A percentile compares a stretch with the other conserved stretches of the same genome.
phyloP scores from a whole-genome alignment of 23 tunicate genomes.

The Aplidium turbinatum region DNA sequence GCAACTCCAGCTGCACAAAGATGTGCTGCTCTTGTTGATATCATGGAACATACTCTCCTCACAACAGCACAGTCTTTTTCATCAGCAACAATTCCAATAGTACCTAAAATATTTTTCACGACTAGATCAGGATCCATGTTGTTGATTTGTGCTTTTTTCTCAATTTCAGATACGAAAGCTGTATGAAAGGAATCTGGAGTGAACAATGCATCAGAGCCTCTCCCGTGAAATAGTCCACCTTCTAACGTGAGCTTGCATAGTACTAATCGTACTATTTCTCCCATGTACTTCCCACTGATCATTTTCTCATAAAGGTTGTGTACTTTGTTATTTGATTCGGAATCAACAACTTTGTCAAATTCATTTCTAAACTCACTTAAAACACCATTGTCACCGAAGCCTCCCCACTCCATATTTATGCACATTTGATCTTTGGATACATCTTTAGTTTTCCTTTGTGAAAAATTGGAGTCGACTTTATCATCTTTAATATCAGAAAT shows the following conservation, averaged over 20 bases:
- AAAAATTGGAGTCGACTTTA: not conserved
- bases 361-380: slow-evolving; percentile 50
- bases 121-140: not conserved
- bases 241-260: slow-evolving; percentile 44
- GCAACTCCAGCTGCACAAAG: slow-evolving; percentile 82
- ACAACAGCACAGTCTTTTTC: slow-evolving; percentile 29
- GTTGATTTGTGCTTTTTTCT: not conserved
- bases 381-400: slow-evolving; percentile 70
- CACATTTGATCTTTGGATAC: slow-evolving; percentile 70
- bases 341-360: slow-evolving; percentile 58
- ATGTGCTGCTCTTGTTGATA: slow-evolving; percentile 78
- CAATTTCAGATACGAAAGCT: slow-evolving; percentile 75
- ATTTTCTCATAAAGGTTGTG: slow-evolving; percentile 59
- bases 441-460: no score
- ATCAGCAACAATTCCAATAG: slow-evolving; percentile 10
- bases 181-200: slow-evolving; percentile 46
- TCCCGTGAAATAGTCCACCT: slow-evolving; percentile 48
- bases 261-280: slow-evolving; percentile 68
- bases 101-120: slow-evolving; percentile 13
- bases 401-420: slow-evolving; percentile 86
- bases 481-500: slow-evolving; percentile 18
- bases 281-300: slow-evolving; percentile 89
- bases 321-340: slow-evolving; percentile 10
- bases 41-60: slow-evolving; percentile 38
- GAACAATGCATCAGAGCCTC: slow-evolving; percentile 26